These are phyloP conservation scores for Argyresthia goedartella DNA, from an alignment of 2,888 invertebrate species.

Conservation along the genomic window DNA sequence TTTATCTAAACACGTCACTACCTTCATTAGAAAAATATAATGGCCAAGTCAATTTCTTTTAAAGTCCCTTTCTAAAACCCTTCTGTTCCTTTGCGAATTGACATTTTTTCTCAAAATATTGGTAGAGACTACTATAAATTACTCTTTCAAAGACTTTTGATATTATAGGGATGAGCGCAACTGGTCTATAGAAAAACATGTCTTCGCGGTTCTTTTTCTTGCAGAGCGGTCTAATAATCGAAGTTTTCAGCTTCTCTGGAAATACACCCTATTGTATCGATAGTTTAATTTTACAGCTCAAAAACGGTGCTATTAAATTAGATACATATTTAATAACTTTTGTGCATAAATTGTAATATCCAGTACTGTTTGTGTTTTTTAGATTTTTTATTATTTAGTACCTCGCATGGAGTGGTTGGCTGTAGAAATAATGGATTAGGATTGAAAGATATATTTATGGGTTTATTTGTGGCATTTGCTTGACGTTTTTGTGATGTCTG, in stretches of 20 bases:
- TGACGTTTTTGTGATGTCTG: background rate
- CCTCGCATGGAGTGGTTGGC: background rate
- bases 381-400: background rate
- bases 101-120: background rate
- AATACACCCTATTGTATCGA: background rate
- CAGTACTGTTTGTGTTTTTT: background rate
- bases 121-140: background rate
- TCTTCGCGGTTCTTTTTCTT: background rate
- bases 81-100: background rate
- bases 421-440: background rate
- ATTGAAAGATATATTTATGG: background rate
- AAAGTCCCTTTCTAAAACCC: background rate
- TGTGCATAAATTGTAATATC: background rate
- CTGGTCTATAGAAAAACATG: background rate
- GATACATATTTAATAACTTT: background rate
- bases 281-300: background rate
- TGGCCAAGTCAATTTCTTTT: too few species aligned
- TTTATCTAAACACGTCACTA: too few species aligned
- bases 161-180: background rate
- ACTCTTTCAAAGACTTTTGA: background rate
- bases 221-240: background rate
- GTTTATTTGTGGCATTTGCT: constrained; percentile 3
- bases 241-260: background rate
- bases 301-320: background rate
- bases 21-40: too few species aligned